A percentile compares a stretch with the other conserved stretches of the same genome.
These are phyloP conservation scores for Palaemon carinicauda DNA, from an alignment of 1,140 invertebrate genomes.

Conservation along the genomic window DNA sequence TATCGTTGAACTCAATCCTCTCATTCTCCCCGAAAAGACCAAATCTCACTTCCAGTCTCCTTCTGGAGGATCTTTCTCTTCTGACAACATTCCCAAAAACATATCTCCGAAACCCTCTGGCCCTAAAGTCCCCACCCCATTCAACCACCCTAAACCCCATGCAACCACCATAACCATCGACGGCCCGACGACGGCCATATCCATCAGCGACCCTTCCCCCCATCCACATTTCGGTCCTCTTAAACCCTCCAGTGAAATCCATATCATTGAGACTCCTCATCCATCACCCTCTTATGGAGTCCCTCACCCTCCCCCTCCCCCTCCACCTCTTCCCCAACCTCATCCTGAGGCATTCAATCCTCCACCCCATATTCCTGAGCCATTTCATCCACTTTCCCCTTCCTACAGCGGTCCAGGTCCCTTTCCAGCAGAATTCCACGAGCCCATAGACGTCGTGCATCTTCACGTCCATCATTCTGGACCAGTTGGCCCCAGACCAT, in stretches of 20 bases:
- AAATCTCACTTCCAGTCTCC: conserved; percentile 39
- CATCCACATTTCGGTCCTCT: background rate
- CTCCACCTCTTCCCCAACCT: background rate
- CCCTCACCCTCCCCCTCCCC: background rate
- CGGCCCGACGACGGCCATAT: too few relatives aligned
- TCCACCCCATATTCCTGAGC: background rate
- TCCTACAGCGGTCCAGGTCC: background rate
- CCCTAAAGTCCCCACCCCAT: background rate
- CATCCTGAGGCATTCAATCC: background rate
- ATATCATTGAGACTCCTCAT: background rate
- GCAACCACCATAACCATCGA: too few relatives aligned
- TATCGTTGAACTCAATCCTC: background rate
- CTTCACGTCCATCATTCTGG: background rate
- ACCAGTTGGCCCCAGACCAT: background rate
- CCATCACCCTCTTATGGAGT: background rate
- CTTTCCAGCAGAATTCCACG: background rate
- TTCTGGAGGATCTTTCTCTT: background rate
- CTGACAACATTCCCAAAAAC: background rate
- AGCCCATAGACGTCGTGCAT: background rate
- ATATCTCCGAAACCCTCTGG: background rate
- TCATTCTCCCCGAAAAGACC: conserved; percentile 25
- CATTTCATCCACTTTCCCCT: background rate
- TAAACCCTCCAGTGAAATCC: too few relatives aligned
- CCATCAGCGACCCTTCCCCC: background rate
- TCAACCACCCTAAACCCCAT: too few relatives aligned